Conservation (phyloP, 1,140 invertebrate genomes). For the Platorchestia sp. region DNA sequence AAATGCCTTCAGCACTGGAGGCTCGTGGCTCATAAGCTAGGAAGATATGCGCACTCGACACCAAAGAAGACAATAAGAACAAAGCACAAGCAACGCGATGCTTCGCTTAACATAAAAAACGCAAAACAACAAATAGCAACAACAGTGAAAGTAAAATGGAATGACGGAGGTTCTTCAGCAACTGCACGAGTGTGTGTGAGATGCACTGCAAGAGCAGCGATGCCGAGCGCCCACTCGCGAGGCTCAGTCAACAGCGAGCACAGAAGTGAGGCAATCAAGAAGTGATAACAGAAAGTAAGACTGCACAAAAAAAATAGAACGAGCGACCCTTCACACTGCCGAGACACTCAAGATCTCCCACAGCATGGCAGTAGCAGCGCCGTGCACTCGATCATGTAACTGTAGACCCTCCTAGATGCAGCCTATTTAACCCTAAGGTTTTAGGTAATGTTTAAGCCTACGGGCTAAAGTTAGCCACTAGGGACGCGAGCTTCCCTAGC, state of each 20-base stretch:
- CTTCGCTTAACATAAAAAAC: neutral
- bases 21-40: too few relatives aligned
- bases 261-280: neutral
- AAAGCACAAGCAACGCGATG: neutral
- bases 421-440: neutral
- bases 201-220: neutral
- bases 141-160: neutral
- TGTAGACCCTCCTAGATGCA: too few relatives aligned
- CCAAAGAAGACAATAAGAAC: neutral
- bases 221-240: neutral
- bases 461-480: neutral
- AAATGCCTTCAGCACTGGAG: too few relatives aligned
- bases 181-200: too few relatives aligned
- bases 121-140: neutral
- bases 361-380: neutral
- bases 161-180: neutral
- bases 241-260: neutral
- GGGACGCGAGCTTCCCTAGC: neutral
- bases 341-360: neutral
- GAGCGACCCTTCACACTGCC: neutral
- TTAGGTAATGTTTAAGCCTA: neutral
- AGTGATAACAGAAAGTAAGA: neutral
- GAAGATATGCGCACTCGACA: neutral
- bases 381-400: too few relatives aligned
- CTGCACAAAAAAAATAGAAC: neutral